Conservation (phyloP, 2,888 invertebrate species). For the Drosophila leonis region DNA sequence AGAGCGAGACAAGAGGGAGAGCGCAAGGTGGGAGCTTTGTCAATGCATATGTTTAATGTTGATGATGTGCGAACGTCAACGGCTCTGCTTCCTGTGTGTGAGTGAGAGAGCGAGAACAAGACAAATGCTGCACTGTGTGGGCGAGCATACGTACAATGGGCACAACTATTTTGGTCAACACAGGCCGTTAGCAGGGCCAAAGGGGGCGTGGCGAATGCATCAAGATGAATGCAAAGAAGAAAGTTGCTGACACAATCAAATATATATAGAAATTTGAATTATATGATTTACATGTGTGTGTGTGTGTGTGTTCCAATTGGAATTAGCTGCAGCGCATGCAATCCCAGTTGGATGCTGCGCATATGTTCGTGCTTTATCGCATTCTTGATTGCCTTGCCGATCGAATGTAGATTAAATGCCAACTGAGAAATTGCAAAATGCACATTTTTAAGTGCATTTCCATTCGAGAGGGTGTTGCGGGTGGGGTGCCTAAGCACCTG, state of each 20-base stretch:
- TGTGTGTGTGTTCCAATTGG: conserved; percentile 25
- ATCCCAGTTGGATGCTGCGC: conserved; percentile 7
- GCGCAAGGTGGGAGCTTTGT: conserved; percentile 36
- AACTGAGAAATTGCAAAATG: conserved; percentile 6
- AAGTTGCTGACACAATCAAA: conserved; percentile 6
- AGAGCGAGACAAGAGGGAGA: background rate
- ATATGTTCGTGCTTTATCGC: conserved; percentile 24
- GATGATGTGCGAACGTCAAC: conserved; percentile 52
- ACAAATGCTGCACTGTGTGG: conserved; percentile 31
- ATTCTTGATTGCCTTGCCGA: conserved; percentile 17
- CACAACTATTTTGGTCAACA: conserved; percentile 49
- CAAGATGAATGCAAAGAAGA: conserved; percentile 12
- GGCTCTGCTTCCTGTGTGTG: conserved; percentile 44
- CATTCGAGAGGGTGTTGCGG: too few relatives aligned
- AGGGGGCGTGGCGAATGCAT: background rate
- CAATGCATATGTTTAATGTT: conserved; percentile 36
- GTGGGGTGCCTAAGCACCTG: background rate
- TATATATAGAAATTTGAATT: conserved; percentile 2
- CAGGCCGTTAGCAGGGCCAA: conserved; percentile 13
- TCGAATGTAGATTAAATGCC: conserved; percentile 23
- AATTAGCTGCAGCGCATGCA: conserved; percentile 11
- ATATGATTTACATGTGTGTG: background rate
- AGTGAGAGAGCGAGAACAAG: background rate
- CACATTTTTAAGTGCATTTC: conserved; percentile 8
- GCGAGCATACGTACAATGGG: conserved; percentile 38